A percentile compares a stretch with the other conserved stretches of the same genome.
These are phyloP conservation scores for Distichodus sexfasciatus DNA, from an alignment of 2,797 vertebrate genomes.

Conservation along the genomic window DNA sequence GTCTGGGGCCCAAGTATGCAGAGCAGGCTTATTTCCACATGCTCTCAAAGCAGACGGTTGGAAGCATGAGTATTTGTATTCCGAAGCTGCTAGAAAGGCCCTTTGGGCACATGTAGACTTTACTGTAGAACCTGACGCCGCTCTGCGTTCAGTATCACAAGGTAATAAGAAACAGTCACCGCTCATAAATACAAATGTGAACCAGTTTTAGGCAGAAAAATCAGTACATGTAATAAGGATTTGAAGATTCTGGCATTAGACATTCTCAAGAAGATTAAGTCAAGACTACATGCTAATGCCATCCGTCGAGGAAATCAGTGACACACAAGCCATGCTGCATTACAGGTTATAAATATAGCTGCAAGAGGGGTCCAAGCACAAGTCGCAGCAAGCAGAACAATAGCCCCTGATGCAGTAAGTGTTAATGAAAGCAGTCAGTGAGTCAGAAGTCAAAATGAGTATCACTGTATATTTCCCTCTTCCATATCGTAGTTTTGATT, in stretches of 20 bases:
- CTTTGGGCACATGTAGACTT: background rate
- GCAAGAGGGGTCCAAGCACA: too few species aligned
- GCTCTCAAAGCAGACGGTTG: background rate
- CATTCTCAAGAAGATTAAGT: background rate
- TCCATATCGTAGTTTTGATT: too few species aligned
- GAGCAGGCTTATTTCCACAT: conserved; percentile 22
- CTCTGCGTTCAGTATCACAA: background rate
- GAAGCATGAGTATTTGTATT: conserved; percentile 8
- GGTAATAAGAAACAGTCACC: background rate
- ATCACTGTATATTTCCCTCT: too few species aligned
- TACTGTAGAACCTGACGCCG: background rate
- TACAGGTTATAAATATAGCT: background rate
- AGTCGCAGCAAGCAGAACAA: too few species aligned
- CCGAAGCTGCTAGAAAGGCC: background rate
- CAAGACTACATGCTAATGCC: background rate
- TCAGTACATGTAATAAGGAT: conserved; percentile 11
- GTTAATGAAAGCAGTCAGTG: too few species aligned
- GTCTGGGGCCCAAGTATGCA: conserved; percentile 11
- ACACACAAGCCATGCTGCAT: background rate
- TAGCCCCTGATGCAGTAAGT: too few species aligned
- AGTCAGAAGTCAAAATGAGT: too few species aligned
- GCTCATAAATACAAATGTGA: background rate
- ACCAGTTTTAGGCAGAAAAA: background rate
- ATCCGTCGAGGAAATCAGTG: background rate
- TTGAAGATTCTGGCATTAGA: background rate